A percentile compares a stretch with the other conserved stretches of the same genome.
phyloP scores from a whole-genome alignment of 2,888 invertebrate genomes.

The Stenichneumon culpator region DNA sequence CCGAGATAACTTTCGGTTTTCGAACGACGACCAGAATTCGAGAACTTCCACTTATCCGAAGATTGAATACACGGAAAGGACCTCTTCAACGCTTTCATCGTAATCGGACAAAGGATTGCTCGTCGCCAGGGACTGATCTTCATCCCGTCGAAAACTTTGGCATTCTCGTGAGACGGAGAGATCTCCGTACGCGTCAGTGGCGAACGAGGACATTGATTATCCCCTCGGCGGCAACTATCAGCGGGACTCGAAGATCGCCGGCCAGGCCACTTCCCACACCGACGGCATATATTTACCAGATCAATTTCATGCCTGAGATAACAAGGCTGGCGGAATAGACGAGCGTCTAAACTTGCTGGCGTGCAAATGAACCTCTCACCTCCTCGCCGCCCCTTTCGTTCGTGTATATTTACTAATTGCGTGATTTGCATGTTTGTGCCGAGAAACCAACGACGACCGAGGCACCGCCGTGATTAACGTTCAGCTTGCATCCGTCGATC shows the following conservation, averaged over 20 bases:
- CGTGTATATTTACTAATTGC: slow-evolving; percentile 62
- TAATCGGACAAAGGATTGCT: slow-evolving; percentile 34
- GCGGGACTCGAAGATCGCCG: slow-evolving; percentile 36
- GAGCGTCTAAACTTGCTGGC: slow-evolving; percentile 48
- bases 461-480: slow-evolving; percentile 38
- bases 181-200: slow-evolving; percentile 38
- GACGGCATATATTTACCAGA: slow-evolving; percentile 65
- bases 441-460: slow-evolving; percentile 34
- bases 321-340: slow-evolving; percentile 14
- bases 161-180: background rate
- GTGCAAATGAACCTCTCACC: slow-evolving; percentile 57
- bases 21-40: background rate
- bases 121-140: slow-evolving; percentile 10
- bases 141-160: slow-evolving; percentile 29
- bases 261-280: slow-evolving; percentile 58
- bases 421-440: slow-evolving; percentile 62
- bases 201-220: slow-evolving; percentile 53
- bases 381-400: background rate
- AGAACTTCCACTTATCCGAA: background rate
- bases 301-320: slow-evolving; percentile 73
- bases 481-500: background rate
- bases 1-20: background rate
- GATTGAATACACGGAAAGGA: background rate
- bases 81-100: background rate
- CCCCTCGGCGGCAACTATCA: slow-evolving; percentile 35